Base-by-base conservation (phyloP, 2,797 vertebrate species). In the Triplophysa yarkandensis region DNA sequence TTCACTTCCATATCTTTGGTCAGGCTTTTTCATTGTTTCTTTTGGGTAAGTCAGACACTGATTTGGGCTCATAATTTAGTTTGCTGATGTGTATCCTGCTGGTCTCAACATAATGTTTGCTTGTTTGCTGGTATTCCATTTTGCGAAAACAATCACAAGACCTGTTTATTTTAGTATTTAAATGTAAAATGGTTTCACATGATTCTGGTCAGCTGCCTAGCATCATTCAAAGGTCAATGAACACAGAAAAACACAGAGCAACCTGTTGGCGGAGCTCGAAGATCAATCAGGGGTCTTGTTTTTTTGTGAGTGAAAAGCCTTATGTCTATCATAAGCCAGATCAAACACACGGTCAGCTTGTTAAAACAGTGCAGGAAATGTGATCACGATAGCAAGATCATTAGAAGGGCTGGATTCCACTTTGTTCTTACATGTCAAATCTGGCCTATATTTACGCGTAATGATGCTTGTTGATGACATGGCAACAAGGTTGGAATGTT, bases 1-100 rank as follows among this genome's bases (percentile, higher is more conserved):
- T 46, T n/a, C n/a, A 9, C 19, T 27, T 27, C 17, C 19, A 36
- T 41, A 44, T 55, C 46, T 43, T 39, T 55, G 27, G 16, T 34
- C 41, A 0, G 6, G 4, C 46, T 60, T 72, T 25, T 52, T 19
- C 65, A 36, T 60, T 41, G 21, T 61, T n/a, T 66, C 60, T 80
- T 25, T 4, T 25, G 76, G 80, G 80, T 81, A 78, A 81, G 80
- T 81, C 34, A 39, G 67, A 50, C 34, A 19, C 65, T 30, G 21
- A 57, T 17, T 9, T 28, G 17, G 60, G 30, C 58, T n/a, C 3
- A 21, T 46, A 34, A 7, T 27, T 23, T 41, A 16, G 6, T 65
- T 57, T 74, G 60, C 6, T 30, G 14, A 64, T 32, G 13, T 73
- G 36, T 63, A 52, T 41, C 17, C 30, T 13, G 23, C n/a, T 23